Base-by-base conservation (phyloP, 2,888 invertebrate species). In the Tolmerus cingulatus region DNA sequence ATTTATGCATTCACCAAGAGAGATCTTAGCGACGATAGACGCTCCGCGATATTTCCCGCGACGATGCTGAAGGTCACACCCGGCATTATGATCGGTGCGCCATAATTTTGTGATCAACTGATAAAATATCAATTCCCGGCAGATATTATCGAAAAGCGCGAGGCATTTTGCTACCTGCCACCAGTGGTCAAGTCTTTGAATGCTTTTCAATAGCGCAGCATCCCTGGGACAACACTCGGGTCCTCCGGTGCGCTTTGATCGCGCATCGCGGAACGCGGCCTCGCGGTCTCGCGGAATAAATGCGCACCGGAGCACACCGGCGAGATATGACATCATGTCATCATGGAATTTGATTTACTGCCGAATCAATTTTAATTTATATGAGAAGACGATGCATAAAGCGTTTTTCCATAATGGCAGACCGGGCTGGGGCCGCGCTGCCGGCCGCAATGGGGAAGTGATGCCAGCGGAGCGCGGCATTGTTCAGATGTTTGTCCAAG, bases 311-410 rank as follows among this genome's bases (percentile, higher is more conserved):
- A 81, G 74, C 19, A 37, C 37, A 37, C 74, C 85, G 82, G 79
- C 87, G 84, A 89, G 89, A 89, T 90, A 90, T 90, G 90, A 90
- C 89, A 89, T 89, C 89, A 88, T 87, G 89, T 90, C 89, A 90
- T 89, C 89, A 87, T 89, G 89, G 89, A 89, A 89, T 90, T 90
- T 90, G 90, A 90, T 90, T 89, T 90, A 90, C 87, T 88, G 74
- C 88, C 88, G 87, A 88, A 89, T 89, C 89, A 78, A 88, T 87
- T 86, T 88, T 89, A 90, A 89, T 90, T 90, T 90, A 89, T 90
- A 88, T 89, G 89, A 88, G 87, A 88, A 87, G 87, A 86, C 88
- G 57, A 30, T 43, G 79, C 57, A 86, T 86, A 86, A 79, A 79
- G 43, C 27, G 84, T 46, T 85, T 51, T 37, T 74, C 40, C 85